phyloP scores from a whole-genome alignment of 2,797 vertebrate genomes.

The Dryobates pubescens region DNA sequence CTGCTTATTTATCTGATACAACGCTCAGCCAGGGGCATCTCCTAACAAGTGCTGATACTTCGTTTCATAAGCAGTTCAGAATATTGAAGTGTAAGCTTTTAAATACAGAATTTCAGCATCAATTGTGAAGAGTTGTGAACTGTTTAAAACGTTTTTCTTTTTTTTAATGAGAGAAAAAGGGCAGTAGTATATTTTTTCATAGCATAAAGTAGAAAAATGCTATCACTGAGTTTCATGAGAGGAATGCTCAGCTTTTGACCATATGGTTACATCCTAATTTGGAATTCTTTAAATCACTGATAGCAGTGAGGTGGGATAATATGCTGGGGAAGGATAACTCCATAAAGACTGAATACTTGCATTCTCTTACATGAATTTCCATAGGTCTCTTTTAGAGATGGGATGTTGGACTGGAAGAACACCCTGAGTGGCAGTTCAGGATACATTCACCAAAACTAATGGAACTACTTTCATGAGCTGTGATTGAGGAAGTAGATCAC shows the following conservation, averaged over 20 bases:
- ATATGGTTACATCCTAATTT: background rate
- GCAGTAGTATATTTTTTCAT: background rate
- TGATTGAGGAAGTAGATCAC: background rate
- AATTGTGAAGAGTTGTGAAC: background rate
- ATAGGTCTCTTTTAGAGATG: background rate
- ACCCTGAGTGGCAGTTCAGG: background rate
- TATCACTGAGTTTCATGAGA: background rate
- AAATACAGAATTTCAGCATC: background rate
- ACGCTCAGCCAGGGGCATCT: background rate
- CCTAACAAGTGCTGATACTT: slow-evolving; percentile 38
- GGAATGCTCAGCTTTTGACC: background rate
- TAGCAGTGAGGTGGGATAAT: background rate
- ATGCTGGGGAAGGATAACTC: background rate
- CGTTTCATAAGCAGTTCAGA: background rate
- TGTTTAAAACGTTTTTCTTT: background rate
- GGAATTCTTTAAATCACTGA: background rate
- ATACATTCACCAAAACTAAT: background rate
- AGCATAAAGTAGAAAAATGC: background rate
- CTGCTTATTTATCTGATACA: background rate
- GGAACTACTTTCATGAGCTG: background rate
- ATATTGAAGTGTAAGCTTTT: background rate
- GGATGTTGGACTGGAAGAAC: background rate
- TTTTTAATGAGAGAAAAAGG: background rate
- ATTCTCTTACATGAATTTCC: background rate
- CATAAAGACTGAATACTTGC: background rate